These are phyloP conservation scores for Drosophila albomicans DNA, from an alignment of 1,140 invertebrate species.

Conservation along the genomic window DNA sequence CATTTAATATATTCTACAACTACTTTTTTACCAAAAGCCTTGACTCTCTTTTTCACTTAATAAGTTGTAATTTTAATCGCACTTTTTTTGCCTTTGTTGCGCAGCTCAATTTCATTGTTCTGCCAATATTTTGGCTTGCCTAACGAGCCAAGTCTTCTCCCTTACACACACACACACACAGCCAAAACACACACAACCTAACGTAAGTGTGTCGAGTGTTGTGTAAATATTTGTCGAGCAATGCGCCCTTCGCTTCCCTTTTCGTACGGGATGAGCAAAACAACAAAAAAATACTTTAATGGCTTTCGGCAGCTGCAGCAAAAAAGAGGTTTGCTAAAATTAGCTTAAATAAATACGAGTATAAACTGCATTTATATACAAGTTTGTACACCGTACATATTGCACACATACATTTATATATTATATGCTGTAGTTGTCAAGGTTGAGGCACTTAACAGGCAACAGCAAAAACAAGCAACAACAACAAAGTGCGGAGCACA, in stretches of 20 bases:
- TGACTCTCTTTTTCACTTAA: neutral
- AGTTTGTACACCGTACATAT: conserved; percentile 1
- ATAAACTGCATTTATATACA: conserved; percentile 28
- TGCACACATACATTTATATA: neutral
- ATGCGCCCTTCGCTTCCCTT: conserved; percentile 31
- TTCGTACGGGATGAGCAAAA: neutral
- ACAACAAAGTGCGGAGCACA: conserved; percentile 21
- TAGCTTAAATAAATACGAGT: conserved; percentile 66
- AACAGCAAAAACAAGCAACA: conserved; percentile 2
- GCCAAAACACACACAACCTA: neutral
- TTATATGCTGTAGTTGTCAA: conserved; percentile 19
- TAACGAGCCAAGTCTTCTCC: conserved; percentile 5
- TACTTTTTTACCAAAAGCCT: neutral
- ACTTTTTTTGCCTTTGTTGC: neutral
- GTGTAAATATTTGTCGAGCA: conserved; percentile 64
- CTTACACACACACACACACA: neutral
- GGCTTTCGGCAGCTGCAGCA: conserved; percentile 6
- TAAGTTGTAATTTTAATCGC: neutral
- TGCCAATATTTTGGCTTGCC: conserved; percentile 3
- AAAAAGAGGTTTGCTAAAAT: conserved; percentile 41
- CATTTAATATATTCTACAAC: too few species aligned
- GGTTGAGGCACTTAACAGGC: conserved; percentile 5
- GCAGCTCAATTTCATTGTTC: conserved; percentile 1
- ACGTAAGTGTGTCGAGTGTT: conserved; percentile 67
- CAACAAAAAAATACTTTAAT: conserved; percentile 1